Conservation (phyloP, 2,888 invertebrate species). For the Leptarthrus brevirostris region DNA sequence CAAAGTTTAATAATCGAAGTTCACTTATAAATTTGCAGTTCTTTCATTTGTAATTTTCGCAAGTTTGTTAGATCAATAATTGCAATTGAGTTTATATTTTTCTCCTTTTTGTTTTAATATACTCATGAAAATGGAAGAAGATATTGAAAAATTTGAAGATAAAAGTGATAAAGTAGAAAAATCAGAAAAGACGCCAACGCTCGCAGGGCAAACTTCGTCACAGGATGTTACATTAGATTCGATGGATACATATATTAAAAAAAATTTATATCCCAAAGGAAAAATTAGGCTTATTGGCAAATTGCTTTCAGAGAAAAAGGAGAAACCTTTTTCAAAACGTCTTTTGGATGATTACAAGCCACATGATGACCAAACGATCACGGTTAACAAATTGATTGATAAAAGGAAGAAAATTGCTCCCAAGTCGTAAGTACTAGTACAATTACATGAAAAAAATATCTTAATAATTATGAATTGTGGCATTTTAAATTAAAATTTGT, state of each 20-base stretch:
- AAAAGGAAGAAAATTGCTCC: constrained; percentile 9
- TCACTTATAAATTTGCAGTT: too few relatives aligned
- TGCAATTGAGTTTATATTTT: too few relatives aligned
- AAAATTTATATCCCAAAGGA: background rate
- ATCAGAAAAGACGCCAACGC: background rate
- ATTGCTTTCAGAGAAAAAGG: background rate
- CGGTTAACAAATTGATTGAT: background rate
- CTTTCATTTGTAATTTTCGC: too few relatives aligned
- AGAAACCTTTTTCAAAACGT: background rate
- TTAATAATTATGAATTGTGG: too few relatives aligned
- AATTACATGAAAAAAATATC: too few relatives aligned
- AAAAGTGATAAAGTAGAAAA: background rate
- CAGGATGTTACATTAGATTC: too few relatives aligned
- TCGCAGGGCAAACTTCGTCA: too few relatives aligned
- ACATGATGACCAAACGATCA: background rate
- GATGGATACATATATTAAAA: too few relatives aligned
- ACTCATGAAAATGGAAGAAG: constrained; percentile 5
- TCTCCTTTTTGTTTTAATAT: too few relatives aligned
- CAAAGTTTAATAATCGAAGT: too few relatives aligned
- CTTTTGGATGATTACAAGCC: background rate
- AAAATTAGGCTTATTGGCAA: background rate
- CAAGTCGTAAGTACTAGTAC: constrained; percentile 18
- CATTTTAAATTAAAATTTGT: too few relatives aligned
- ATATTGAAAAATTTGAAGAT: background rate
- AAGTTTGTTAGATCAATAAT: too few relatives aligned